Evolutionary conservation across 2,888 invertebrate species (phyloP).

Genomic region (Mechanitis mazaeus): DNA sequence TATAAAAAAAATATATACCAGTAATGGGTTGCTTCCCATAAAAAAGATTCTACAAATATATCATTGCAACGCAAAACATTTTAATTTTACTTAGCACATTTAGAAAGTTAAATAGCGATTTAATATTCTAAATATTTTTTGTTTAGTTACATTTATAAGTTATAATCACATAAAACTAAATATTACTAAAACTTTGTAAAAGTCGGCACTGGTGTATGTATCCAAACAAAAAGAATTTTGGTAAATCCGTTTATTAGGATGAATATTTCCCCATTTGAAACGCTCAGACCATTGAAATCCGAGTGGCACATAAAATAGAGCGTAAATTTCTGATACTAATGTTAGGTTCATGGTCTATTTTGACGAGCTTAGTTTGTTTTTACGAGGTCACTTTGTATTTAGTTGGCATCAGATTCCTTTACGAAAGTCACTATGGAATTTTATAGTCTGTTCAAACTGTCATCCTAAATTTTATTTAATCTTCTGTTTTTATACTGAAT

Average conservation of each 20-base stretch:
- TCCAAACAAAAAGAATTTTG: constrained; percentile 45
- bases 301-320: constrained; percentile 55
- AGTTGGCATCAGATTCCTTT: constrained; percentile 30
- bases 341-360: constrained; percentile 41
- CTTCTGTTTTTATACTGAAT: too few species aligned
- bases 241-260: constrained; percentile 45
- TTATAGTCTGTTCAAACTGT: constrained; percentile 16
- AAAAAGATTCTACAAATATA: too few species aligned
- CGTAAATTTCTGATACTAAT: constrained; percentile 60
- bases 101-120: too few species aligned
- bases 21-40: too few species aligned
- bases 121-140: constrained; percentile 3
- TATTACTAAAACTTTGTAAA: constrained; percentile 36
- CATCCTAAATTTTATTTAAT: too few species aligned
- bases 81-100: too few species aligned
- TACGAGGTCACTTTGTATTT: constrained; percentile 42
- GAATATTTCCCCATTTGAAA: constrained; percentile 25
- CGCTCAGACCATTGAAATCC: constrained; percentile 51
- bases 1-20: too few species aligned
- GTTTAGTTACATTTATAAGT: not conserved
- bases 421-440: constrained; percentile 21
- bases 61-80: too few species aligned
- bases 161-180: constrained; percentile 27
- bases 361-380: constrained; percentile 47
- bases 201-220: constrained; percentile 38